These are phyloP conservation scores for Oasisia sp. DNA, from an alignment of 2,888 invertebrate species.

Conservation along the genomic window DNA sequence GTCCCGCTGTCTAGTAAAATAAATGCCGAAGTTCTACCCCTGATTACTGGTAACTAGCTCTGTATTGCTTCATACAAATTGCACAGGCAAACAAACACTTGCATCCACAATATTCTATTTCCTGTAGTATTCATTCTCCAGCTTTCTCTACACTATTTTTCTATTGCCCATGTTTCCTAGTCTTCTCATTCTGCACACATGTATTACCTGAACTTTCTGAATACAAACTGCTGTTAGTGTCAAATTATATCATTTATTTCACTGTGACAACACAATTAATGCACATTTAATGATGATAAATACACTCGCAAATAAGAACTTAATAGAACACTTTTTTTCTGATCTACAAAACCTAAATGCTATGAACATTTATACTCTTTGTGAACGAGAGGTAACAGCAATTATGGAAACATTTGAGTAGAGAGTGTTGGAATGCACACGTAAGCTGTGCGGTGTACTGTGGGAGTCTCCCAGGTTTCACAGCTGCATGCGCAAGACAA, in stretches of 20 bases:
- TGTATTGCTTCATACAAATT: background rate
- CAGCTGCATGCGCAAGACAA: background rate
- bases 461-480: background rate
- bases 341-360: background rate
- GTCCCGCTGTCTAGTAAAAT: no score
- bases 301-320: background rate
- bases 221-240: background rate
- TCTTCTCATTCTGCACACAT: background rate
- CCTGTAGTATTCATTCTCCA: background rate
- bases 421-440: background rate
- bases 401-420: background rate
- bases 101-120: background rate
- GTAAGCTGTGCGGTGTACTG: background rate
- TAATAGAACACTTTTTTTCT: background rate
- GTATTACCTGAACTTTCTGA: background rate
- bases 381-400: background rate
- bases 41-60: background rate
- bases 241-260: background rate
- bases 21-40: no score
- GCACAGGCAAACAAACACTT: background rate
- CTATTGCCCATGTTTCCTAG: background rate
- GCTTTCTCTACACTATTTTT: background rate
- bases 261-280: background rate
- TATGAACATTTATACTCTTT: background rate
- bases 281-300: background rate